Evolutionary conservation across 53 echinoderm and acorn worm species (phyloP).

Genomic region (Hippasteria phrygiana): DNA sequence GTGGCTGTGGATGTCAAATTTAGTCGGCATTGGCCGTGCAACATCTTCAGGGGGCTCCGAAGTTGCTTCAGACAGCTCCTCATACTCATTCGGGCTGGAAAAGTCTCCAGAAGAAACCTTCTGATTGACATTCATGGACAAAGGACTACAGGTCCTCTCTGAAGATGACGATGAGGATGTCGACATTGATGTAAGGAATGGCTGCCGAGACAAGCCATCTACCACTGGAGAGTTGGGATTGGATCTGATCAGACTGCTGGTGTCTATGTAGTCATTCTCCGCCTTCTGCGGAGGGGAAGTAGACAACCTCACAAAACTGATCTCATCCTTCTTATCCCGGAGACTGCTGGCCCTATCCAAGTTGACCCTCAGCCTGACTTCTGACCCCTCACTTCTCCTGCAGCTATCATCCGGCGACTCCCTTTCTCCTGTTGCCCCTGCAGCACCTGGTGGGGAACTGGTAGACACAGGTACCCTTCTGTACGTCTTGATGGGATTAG

Average conservation of each 20-base stretch:
- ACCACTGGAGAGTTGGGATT: slow-evolving; percentile 42
- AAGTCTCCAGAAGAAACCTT: slow-evolving; percentile 42
- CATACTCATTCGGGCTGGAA: slow-evolving; percentile 72
- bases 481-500: slow-evolving; percentile 85
- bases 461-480: slow-evolving; percentile 54
- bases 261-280: slow-evolving; percentile 63
- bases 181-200: slow-evolving; percentile 44
- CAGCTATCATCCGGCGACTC: slow-evolving; percentile 30
- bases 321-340: slow-evolving; percentile 43
- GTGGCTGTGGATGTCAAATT: not conserved
- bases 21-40: slow-evolving; percentile 59
- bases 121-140: slow-evolving; percentile 17
- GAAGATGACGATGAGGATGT: slow-evolving; percentile 49
- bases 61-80: slow-evolving; percentile 79
- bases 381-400: slow-evolving; percentile 9
- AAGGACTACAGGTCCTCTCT: slow-evolving; percentile 51
- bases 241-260: slow-evolving; percentile 41
- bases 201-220: slow-evolving; percentile 15
- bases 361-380: slow-evolving; percentile 37
- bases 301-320: slow-evolving; percentile 42
- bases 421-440: not conserved
- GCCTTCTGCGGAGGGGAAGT: slow-evolving; percentile 31
- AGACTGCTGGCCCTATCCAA: slow-evolving; percentile 33
- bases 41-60: slow-evolving; percentile 56
- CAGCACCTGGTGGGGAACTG: slow-evolving; percentile 17